Conservation (phyloP, 2,888 invertebrate genomes). For the Heteropelma amictum region DNA sequence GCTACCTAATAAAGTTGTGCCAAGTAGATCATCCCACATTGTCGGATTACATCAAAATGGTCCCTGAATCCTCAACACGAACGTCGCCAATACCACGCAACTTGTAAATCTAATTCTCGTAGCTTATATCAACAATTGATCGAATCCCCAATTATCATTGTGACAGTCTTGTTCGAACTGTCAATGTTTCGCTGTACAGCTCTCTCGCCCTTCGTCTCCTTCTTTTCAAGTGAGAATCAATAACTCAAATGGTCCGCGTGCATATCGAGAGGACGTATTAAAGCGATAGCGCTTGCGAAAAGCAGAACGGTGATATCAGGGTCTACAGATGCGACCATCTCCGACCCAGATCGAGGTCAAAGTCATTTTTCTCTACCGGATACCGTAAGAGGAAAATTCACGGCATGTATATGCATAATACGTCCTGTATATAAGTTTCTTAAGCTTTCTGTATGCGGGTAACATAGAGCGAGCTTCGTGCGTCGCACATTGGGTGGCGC, state of each 20-base stretch:
- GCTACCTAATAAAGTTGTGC: too few relatives aligned
- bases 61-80: too few relatives aligned
- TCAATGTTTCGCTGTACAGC: too few relatives aligned
- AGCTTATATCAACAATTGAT: too few relatives aligned
- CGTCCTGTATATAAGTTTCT: background rate
- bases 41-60: too few relatives aligned
- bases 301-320: slow-evolving; percentile 25
- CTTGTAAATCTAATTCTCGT: too few relatives aligned
- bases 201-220: background rate
- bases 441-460: slow-evolving; percentile 4
- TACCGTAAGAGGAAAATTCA: slow-evolving; percentile 32
- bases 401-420: background rate
- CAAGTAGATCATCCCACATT: too few relatives aligned
- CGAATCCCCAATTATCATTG: too few relatives aligned
- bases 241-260: slow-evolving; percentile 31
- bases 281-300: slow-evolving; percentile 2
- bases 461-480: slow-evolving; percentile 37
- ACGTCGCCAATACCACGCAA: too few relatives aligned
- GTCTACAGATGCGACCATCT: slow-evolving; percentile 38
- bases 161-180: too few relatives aligned
- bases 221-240: slow-evolving; percentile 16
- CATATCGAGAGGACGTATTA: slow-evolving; percentile 33
- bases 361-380: slow-evolving; percentile 33
- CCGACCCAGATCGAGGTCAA: slow-evolving; percentile 49
- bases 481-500: slow-evolving; percentile 10